Base-by-base conservation (phyloP, 2,113 vertebrate genomes). In the Sphaerodactylus townsendi region DNA sequence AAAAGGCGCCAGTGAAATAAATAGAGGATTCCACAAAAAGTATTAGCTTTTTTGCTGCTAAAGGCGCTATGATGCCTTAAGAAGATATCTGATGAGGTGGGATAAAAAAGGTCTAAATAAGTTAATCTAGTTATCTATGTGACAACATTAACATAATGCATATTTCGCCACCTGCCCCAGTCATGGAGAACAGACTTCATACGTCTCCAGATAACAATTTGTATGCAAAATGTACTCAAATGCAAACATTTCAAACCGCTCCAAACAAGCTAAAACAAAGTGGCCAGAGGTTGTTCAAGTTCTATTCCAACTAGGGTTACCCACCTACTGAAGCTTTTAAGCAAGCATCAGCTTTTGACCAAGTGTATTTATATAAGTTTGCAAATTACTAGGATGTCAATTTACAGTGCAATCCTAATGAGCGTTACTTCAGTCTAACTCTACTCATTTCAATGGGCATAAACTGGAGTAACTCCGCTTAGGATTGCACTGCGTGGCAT, bases 141-240 rank as follows among this genome's bases (percentile, higher is more conserved):
- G 46, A 39, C 62, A 56, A 77, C 33, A 37, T 41, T 33, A 77
- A 82, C 37, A 35, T 10, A 75, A 28, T 2, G 0, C 2, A 3
- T 17, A 13, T 33, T 71, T 28, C 17, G 25, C 0, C 0, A 23
- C 33, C 9, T 78, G 75, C 14, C 23, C 80, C 71, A 68, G 62
- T 0, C 0, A 46, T 17, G 46, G 6, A 64, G 53, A 44, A 71
- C 14, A 7, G 25, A 69, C 85, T 64, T 86, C 41, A 6, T 25
- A 48, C 37, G 88, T 82, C 82, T 85, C 66, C 83, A 89, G 64
- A 3, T 85, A 71, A 87, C 0, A 0, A n/a, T 5, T 56, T 19
- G 78, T 81, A 77, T 71, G 46, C 71, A 30, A 74, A 88, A 70
- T 88, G 3, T 0, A 0, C 28, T 0, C 6, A 79, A 68, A 77